Base-by-base conservation (phyloP, 2,888 invertebrate species). In the Himalopsyche anomala region DNA sequence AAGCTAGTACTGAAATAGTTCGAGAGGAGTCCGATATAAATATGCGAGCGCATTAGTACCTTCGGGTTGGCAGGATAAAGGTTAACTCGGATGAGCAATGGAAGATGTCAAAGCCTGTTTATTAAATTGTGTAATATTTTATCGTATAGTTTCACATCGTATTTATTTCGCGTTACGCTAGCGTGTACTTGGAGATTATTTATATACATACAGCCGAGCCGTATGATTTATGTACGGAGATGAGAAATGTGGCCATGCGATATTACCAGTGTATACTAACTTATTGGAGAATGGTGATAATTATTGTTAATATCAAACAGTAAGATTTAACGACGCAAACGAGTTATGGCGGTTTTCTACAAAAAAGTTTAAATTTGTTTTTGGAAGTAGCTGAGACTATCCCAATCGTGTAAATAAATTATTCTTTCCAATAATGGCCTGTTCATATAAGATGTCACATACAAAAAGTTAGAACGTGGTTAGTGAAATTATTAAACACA, bases 41-140 rank as follows among this genome's bases (percentile, higher is more conserved):
- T 74, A 36, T 74, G 74, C 28, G 36, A 74, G 12, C 12, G 74
- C 74, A 74, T 74, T 69, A 11, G 28, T 69, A 69, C 28, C 69
- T 28, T 69, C 9, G 28, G 69, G 69, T 28, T 36, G 74, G 74
- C 74, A 74, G 74, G 74, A 74, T 74, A 74, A 74, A 74, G 74
- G 74, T 74, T 80, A 51, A 51, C 80, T 42, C 80, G 42, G 80
- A 80, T 80, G 51, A 80, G 82, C 38, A 82, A 82, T 82, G 82
- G 56, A 15, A 62, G 62, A 62, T 82, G 82, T 82, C 82, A 82
- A 38, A 82, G 82, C 19, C 82, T 54, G 62, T 62, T 62, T 62
- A 82, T 82, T 82, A 56, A 82, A 82, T 82, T 56, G 62, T 38
- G 62, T 62, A 82, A 82, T 82, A 82, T 82, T 82, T 82, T 62